Base-by-base conservation (phyloP, 37 sponge, comb jelly and placozoan genomes). In the Hexactinellida sp. region DNA sequence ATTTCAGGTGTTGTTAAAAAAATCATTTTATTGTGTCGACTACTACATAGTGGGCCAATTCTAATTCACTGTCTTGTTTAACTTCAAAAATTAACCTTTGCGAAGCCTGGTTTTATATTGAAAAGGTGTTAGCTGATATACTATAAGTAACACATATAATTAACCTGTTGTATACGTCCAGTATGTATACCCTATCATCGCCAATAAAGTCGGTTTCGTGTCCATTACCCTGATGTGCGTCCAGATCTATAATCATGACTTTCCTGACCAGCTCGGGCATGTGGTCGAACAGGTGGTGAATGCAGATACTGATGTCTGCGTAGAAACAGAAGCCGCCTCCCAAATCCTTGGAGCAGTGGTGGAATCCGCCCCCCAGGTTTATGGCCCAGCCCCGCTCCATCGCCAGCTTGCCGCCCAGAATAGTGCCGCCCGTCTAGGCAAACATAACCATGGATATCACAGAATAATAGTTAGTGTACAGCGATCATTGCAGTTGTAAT, bases 241-340 rank as follows among this genome's bases (percentile, higher is more conserved):
- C 96, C 28, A 93, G 86, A 39, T 95, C 96, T 0, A 95, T 85
- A 10, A 95, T 93, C 92, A 95, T 90, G 36, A 90, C 96, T 54
- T 89, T 93, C 7, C 36, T 54, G 54, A 95, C 76, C 3, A 10
- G 76, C 28, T 63, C 76, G 3, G 76, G 25, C 76, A 63, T 63
- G 76, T 85, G 9, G 1, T 71, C 3, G 28, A 85, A 85, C 34
- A 41, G 54, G 32, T 25, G 82, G 9, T 85, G 47, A 36, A 94
- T 85, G 24, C 87, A 83, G 52, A 95, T 88, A 7, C 90, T 93
- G 84, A 95, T 95, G 90, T 95, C 95, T 36, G 95, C 95, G 86
- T 95, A 95, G 52, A 90, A 92, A 89, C 95, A 95, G 88, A 95
- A 95, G 0, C 95, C 93, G 21, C 95, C 95, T 37, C 95, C 95